phyloP scores from a whole-genome alignment of 2,797 vertebrate genomes.

The Xenops minutus region DNA sequence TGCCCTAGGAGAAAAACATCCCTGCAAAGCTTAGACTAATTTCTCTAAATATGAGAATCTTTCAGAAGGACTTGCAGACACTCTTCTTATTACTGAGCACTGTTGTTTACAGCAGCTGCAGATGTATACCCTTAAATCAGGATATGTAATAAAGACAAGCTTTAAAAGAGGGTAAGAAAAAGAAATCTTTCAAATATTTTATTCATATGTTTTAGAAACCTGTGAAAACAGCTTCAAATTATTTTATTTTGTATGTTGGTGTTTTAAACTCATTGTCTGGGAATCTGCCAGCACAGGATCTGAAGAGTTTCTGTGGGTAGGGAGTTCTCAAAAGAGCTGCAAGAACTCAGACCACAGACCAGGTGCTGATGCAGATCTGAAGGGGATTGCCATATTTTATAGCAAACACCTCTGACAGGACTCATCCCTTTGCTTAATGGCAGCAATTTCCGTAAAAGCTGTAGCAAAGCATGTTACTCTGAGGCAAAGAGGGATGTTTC shows the following conservation, averaged over 20 bases:
- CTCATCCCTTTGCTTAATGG: background rate
- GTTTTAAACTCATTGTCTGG: background rate
- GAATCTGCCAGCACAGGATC: background rate
- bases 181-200: background rate
- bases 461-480: rapidly evolving
- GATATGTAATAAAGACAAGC: background rate
- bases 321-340: background rate
- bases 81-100: background rate
- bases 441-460: background rate
- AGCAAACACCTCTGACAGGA: background rate
- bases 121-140: background rate
- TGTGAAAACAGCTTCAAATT: background rate
- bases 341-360: background rate
- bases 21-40: background rate
- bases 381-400: background rate
- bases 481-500: background rate
- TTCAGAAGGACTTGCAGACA: background rate
- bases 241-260: background rate
- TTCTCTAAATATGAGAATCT: background rate
- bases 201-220: background rate
- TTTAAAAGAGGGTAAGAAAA: background rate
- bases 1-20: background rate
- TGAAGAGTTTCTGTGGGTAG: background rate
- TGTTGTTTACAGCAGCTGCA: background rate
- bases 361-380: background rate